phyloP scores from a whole-genome alignment of 2,113 vertebrate genomes.

The Brachionichthys hirsutus region DNA sequence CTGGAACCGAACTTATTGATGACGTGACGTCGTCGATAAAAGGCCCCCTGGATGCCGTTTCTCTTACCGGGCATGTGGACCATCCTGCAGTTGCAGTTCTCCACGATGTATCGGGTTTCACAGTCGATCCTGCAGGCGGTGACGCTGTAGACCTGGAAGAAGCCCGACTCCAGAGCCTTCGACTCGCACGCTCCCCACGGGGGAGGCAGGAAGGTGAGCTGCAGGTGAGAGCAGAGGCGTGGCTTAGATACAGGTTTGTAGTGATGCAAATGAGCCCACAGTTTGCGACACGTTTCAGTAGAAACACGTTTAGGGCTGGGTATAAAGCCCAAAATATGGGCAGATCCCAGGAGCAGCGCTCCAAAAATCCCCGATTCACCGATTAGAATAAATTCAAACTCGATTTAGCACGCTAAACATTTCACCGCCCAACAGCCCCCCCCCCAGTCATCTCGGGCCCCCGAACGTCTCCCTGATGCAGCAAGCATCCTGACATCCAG shows the following conservation, averaged over 20 bases:
- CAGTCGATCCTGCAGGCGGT: slow-evolving; percentile 98
- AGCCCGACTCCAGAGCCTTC: slow-evolving; percentile 88
- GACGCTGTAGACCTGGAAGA: slow-evolving; percentile 95
- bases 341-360: slow-evolving; percentile 16
- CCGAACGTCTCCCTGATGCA: slow-evolving; percentile 1
- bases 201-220: slow-evolving; percentile 96
- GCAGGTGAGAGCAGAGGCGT: slow-evolving; percentile 48
- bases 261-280: too few species aligned
- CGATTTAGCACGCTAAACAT: slow-evolving; percentile 13
- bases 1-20: slow-evolving; percentile 25
- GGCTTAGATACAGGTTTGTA: not conserved
- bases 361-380: too few species aligned
- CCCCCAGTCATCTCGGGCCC: slow-evolving; percentile 9
- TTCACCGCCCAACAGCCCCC: slow-evolving; percentile 7
- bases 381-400: too few species aligned
- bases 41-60: not conserved
- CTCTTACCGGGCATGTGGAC: slow-evolving; percentile 95
- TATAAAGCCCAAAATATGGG: slow-evolving; percentile 11
- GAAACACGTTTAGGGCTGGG: too few species aligned
- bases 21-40: slow-evolving; percentile 33
- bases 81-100: slow-evolving; percentile 99
- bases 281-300: not conserved
- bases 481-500: slow-evolving; percentile 9
- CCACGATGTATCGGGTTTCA: slow-evolving; percentile 97
- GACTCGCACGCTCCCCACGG: slow-evolving; percentile 97